Conservation (phyloP, 1,140 invertebrate genomes). For the Bombyx mori region ASM3026992v2 NC_085120.1:5618501-5619000, state of each 20-base stretch:
- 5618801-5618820: constrained; percentile 30
- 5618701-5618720: constrained; percentile 43
- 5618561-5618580: constrained; percentile 82
- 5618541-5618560: constrained; percentile 81
- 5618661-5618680: constrained; percentile 59
- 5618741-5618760: constrained; percentile 77
- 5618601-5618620: constrained; percentile 69
- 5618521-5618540: constrained; percentile 81
- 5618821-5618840: constrained; percentile 35
- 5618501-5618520: constrained; percentile 76
- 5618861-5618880: constrained; percentile 75
- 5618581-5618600: constrained; percentile 78
- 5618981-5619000: constrained; percentile 49
- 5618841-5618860: constrained; percentile 72
- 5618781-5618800: constrained; percentile 77
- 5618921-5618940: constrained; percentile 61
- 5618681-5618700: constrained; percentile 57
- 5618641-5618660: constrained; percentile 53
- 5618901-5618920: constrained; percentile 76
- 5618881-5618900: constrained; percentile 74
- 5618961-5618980: constrained; percentile 34
- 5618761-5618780: constrained; percentile 70
- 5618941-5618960: constrained; percentile 53
- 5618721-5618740: constrained; percentile 65
- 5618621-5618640: constrained; percentile 61